Conservation (phyloP, 1,140 invertebrate genomes). For the Bombus breviceps region DNA sequence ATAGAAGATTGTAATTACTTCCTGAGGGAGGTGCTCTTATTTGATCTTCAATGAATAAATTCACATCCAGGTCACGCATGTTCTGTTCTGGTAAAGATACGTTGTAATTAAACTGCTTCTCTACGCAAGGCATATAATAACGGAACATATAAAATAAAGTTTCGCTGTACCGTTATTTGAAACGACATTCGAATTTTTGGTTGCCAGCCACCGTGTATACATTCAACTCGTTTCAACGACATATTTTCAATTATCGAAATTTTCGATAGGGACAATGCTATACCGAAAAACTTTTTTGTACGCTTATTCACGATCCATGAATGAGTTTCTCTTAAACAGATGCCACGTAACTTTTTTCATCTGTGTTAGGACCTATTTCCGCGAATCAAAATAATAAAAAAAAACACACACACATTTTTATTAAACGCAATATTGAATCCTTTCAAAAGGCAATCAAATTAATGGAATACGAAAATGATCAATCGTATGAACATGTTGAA, state of each 20-base stretch:
- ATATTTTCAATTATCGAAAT: neutral
- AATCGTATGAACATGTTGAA: neutral
- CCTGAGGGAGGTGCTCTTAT: neutral
- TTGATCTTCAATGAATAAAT: constrained; percentile 4
- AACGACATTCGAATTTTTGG: neutral
- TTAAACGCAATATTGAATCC: neutral
- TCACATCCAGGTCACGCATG: neutral
- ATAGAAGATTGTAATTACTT: constrained; percentile 5
- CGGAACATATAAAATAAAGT: neutral
- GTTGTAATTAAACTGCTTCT: neutral
- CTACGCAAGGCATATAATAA: neutral
- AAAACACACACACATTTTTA: no score
- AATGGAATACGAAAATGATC: neutral
- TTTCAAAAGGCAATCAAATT: neutral
- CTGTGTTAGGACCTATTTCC: neutral
- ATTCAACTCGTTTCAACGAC: neutral
- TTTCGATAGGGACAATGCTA: neutral
- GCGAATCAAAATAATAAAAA: neutral
- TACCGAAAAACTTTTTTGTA: neutral
- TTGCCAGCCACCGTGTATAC: no score
- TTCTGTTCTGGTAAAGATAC: neutral
- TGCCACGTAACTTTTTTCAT: neutral
- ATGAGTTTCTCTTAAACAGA: neutral
- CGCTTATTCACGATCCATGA: neutral
- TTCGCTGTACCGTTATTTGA: no score